Percentiles rank a stretch among this genome's conserved stretches.
Conservation (phyloP, 2,113 vertebrate genomes). For the Grammomys dolichurus region DNA sequence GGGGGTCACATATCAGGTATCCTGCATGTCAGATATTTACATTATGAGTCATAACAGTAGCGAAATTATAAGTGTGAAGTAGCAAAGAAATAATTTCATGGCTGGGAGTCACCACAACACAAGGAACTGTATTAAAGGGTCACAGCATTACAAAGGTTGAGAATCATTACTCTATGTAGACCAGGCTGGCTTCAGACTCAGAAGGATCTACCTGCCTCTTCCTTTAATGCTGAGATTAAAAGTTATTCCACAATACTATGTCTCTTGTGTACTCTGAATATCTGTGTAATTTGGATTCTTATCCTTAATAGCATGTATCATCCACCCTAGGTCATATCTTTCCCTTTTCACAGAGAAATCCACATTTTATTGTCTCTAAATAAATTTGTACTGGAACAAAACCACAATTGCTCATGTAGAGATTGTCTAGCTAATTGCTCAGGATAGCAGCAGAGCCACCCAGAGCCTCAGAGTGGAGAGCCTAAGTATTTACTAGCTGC, state of each 20-base stretch:
- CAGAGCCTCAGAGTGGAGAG: neutral
- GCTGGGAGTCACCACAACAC: neutral
- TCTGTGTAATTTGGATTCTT: neutral
- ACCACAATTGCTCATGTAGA: neutral
- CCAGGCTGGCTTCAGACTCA: neutral
- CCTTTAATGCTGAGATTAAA: no score
- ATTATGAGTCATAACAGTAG: neutral
- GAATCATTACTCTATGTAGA: neutral
- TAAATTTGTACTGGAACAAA: neutral
- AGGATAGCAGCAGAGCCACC: neutral
- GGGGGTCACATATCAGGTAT: neutral
- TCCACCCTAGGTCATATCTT: neutral
- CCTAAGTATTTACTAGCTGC: neutral
- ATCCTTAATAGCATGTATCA: neutral
- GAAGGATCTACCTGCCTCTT: no score
- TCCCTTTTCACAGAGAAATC: neutral
- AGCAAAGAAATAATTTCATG: neutral
- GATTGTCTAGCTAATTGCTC: neutral
- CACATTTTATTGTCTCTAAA: neutral
- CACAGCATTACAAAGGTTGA: neutral
- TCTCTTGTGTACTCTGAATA: neutral
- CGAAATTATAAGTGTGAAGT: neutral
- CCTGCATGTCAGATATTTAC: neutral
- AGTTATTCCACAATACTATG: neutral
- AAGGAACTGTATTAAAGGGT: neutral